phyloP scores from a whole-genome alignment of 2,113 vertebrate species.

The Thamnaconus septentrionalis region DNA sequence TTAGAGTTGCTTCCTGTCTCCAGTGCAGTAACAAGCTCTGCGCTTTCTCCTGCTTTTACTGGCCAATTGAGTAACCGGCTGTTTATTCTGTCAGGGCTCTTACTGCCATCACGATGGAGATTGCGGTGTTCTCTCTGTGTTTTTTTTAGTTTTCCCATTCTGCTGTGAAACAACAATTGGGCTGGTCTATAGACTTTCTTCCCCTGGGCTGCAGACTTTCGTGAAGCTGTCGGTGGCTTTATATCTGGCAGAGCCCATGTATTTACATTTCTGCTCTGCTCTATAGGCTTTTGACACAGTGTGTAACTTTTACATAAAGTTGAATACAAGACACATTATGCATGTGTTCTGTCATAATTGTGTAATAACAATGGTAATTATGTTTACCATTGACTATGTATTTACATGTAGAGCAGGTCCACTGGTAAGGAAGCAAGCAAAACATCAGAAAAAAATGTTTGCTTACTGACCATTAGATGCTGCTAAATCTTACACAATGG shows the following conservation, averaged over 20 bases:
- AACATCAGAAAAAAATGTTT: no score
- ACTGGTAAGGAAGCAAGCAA: no score
- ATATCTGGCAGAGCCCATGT: not conserved
- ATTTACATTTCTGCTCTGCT: conserved; percentile 21
- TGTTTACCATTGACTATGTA: no score
- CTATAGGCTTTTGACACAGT: not conserved
- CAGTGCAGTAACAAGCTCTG: not conserved
- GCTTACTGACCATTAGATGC: no score
- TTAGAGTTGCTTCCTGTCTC: not conserved
- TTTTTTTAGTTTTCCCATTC: no score
- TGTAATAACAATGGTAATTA: no score
- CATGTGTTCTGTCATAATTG: no score
- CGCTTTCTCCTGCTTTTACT: conserved; percentile 29
- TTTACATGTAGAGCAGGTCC: no score
- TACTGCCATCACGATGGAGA: conserved; percentile 4
- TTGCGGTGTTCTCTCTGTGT: not conserved
- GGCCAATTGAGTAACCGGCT: conserved; percentile 11
- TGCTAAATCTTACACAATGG: no score
- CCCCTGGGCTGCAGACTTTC: not conserved
- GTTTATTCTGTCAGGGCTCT: not conserved
- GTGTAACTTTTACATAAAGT: no score
- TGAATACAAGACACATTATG: no score
- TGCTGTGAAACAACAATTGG: no score
- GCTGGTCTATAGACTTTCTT: not conserved
- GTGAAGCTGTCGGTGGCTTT: not conserved